Evolutionary conservation across 2,797 vertebrate species (phyloP).

Genomic region (Setipinna tenuifilis): DNA sequence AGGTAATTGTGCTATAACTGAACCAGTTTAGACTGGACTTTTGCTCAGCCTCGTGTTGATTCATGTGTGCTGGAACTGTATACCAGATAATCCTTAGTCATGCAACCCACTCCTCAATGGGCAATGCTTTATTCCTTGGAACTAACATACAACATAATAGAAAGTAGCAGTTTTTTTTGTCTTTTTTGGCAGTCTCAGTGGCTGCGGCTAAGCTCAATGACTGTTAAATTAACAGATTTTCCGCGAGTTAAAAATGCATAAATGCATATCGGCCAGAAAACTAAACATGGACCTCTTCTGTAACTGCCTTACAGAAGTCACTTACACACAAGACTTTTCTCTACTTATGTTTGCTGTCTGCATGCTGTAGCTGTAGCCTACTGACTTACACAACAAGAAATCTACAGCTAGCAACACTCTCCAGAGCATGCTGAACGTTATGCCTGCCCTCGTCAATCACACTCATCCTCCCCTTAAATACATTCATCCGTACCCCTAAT

Average conservation of each 20-base stretch:
- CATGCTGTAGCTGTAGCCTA: not conserved
- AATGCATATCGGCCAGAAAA: not conserved
- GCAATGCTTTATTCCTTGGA: not conserved
- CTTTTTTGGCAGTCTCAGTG: not conserved
- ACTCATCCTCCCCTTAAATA: constrained; percentile 7
- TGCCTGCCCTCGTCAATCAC: not conserved
- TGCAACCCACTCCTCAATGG: not conserved
- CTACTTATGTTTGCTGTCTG: too few relatives aligned
- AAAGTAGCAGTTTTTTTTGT: not conserved
- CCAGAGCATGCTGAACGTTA: not conserved
- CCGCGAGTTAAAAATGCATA: not conserved
- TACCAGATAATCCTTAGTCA: not conserved
- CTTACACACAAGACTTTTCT: not conserved
- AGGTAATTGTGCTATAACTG: not conserved
- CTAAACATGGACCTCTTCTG: not conserved
- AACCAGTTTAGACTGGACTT: not conserved
- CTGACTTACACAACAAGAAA: not conserved
- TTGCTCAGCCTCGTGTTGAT: not conserved
- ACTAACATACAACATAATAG: not conserved
- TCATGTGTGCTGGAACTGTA: not conserved
- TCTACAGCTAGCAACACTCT: not conserved
- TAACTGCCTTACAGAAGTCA: not conserved
- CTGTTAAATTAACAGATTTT: constrained; percentile 11
- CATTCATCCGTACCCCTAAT: not conserved
- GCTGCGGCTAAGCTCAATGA: not conserved